Evolutionary conservation across 2,888 invertebrate genomes (phyloP), one percentile per base, ranked within the genome.

Genomic region (Monoplex corrugatus): DNA sequence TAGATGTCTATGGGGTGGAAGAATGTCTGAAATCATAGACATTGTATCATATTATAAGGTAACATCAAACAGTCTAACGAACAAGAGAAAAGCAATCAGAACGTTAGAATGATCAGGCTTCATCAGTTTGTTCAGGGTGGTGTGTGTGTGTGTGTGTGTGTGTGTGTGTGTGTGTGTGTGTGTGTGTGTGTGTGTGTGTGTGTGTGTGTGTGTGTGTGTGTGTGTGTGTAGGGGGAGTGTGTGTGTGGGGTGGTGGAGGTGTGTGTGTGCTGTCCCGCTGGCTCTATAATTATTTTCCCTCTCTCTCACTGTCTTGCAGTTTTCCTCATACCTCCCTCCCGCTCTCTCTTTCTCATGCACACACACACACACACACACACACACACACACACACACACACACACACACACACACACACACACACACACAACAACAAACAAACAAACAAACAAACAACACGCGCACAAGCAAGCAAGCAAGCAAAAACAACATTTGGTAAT

Each of bases 351-450:
- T 68, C 63, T 68, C 63, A 68, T n/a, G 28, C 63, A 28, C 63
- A 68, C 63, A 68, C 63, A 68, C 63, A 68, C 63, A 68, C 63
- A 68, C 63, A 68, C 63, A 68, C 63, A 68, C 63, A 68, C 63
- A 68, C 63, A 68, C 63, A 68, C 63, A 68, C 63, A 13, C 63
- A 13, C 63, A 13, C 28, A 5, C 63, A 13, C 63, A 68, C 63
- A 68, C 63, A 68, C 63, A 68, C 63, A 68, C 63, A 68, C 63
- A 68, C 23, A 68, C 63, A 68, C 63, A 68, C 63, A 68, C 63
- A 13, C 63, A 68, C 63, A 68, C 63, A 13, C 8, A 8, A 50
- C 50, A 19, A 8, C 19, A 19, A 13, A 50, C 8, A 50, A 8
- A 50, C 50, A 50, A 8, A 50, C 50, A 50, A 8, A 13, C 50